Evolutionary conservation across 1,140 invertebrate species (phyloP).

Genomic region (Drosophila nannoptera): DNA sequence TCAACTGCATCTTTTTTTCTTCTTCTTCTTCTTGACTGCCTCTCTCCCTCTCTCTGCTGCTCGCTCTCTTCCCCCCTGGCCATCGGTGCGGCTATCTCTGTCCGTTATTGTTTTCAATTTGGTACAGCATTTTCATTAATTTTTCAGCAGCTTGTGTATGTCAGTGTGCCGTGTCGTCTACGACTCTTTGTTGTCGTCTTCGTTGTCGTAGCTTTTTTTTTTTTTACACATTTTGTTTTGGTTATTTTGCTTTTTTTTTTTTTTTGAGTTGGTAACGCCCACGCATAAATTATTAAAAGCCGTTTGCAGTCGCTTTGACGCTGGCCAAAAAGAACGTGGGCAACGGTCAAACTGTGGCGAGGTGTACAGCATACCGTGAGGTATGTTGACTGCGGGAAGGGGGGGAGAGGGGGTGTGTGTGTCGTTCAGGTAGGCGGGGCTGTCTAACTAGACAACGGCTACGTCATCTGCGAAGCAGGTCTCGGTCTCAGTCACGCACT

Average conservation of each 20-base stretch:
- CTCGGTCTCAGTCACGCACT: conserved; percentile 49
- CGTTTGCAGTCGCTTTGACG: conserved; percentile 48
- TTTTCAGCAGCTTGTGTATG: conserved; percentile 59
- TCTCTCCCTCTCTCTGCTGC: conserved; percentile 10
- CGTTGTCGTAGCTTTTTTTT: conserved; percentile 1
- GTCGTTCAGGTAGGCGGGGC: background rate
- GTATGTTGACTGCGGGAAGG: background rate
- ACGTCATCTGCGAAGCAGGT: conserved; percentile 38
- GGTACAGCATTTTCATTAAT: conserved; percentile 74
- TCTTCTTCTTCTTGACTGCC: conserved; percentile 19
- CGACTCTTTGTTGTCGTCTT: conserved; percentile 55
- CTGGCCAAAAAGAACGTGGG: conserved; percentile 33
- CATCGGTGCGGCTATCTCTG: conserved; percentile 16
- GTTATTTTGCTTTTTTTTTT: background rate
- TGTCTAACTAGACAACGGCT: conserved; percentile 20
- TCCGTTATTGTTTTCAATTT: conserved; percentile 74
- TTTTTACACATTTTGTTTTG: no score
- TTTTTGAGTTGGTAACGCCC: conserved; percentile 36
- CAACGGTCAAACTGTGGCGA: conserved; percentile 21
- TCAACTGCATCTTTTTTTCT: conserved; percentile 68
- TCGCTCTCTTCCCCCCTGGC: background rate
- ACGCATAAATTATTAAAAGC: conserved; percentile 74
- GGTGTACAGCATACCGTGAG: background rate
- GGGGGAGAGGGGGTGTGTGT: background rate
- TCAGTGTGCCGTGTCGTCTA: conserved; percentile 40